Evolutionary conservation across 1,140 invertebrate species (phyloP).

Genomic region (Drosophila mojavensis): DNA sequence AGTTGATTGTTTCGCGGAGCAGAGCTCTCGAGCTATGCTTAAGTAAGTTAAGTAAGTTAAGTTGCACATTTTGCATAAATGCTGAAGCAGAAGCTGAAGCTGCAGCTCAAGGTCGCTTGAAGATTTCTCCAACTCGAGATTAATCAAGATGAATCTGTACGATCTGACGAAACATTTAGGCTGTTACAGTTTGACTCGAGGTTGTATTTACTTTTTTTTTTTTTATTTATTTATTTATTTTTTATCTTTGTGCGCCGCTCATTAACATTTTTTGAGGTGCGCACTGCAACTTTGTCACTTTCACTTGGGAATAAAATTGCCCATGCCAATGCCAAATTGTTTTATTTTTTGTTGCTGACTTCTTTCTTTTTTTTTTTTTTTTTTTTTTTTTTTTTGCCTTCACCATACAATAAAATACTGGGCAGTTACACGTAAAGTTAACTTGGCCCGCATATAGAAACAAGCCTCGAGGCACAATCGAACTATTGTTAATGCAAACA

Average conservation of each 20-base stretch:
- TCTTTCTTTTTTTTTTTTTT: conserved; percentile 27
- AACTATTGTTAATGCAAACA: conserved; percentile 33
- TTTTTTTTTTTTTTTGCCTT: conserved; percentile 31
- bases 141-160: conserved; percentile 36
- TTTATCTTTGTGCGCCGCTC: conserved; percentile 54
- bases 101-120: conserved; percentile 58
- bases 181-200: conserved; percentile 62
- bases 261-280: conserved; percentile 80
- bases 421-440: conserved; percentile 65
- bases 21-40: conserved; percentile 6
- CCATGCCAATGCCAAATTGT: conserved; percentile 69
- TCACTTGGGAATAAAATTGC: conserved; percentile 79
- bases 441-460: no score
- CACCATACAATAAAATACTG: conserved; percentile 68
- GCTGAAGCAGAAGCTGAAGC: conserved; percentile 21
- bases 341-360: conserved; percentile 31
- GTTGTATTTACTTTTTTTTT: conserved; percentile 39
- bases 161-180: conserved; percentile 37
- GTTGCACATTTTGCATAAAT: conserved; percentile 56
- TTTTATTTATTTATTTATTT: conserved; percentile 23
- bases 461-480: conserved; percentile 42
- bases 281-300: conserved; percentile 81
- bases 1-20: conserved; percentile 19
- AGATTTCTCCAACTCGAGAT: conserved; percentile 66
- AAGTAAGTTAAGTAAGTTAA: background rate